Percentiles rank a stretch among this genome's conserved stretches.
phyloP scores from a whole-genome alignment of 1,140 invertebrate species.

The Plutomurus gul region DNA sequence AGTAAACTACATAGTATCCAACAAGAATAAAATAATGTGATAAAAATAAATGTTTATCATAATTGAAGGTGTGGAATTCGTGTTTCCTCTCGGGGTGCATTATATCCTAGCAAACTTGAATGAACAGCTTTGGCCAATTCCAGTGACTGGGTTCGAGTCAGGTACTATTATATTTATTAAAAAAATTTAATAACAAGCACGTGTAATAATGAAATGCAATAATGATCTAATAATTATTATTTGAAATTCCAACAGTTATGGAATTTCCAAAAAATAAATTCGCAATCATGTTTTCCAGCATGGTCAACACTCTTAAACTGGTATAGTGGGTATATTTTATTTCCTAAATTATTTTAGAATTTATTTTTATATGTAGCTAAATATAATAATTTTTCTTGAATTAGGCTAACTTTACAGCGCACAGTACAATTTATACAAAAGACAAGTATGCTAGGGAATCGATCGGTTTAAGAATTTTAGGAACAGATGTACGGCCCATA shows the following conservation, averaged over 20 bases:
- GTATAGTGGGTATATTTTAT: too few species aligned
- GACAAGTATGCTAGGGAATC: background rate
- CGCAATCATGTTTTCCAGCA: constrained; percentile 41
- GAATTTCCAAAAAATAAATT: constrained; percentile 41
- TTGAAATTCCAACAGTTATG: constrained; percentile 27
- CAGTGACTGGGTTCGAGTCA: constrained; percentile 35
- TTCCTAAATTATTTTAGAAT: too few species aligned
- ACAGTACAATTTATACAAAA: constrained; percentile 38
- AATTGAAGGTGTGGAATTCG: constrained; percentile 44
- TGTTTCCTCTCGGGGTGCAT: constrained; percentile 42
- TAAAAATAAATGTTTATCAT: too few species aligned
- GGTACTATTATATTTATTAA: too few species aligned
- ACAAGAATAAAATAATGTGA: too few species aligned
- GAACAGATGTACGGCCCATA: constrained; percentile 5
- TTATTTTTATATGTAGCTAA: background rate
- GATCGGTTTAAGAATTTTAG: constrained; percentile 29
- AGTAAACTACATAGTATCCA: too few species aligned
- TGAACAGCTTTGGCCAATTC: constrained; percentile 18
- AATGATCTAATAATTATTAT: too few species aligned
- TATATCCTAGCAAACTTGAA: constrained; percentile 39
- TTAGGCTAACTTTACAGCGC: constrained; percentile 37
- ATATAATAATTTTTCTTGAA: background rate
- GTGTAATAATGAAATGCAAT: too few species aligned
- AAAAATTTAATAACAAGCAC: too few species aligned
- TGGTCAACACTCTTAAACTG: constrained; percentile 38